Evolutionary conservation across 30 jellyfish, hydroid and myxozoan genomes (phyloP).

Genomic region (Hydractinia symbiolongicarpus): DNA sequence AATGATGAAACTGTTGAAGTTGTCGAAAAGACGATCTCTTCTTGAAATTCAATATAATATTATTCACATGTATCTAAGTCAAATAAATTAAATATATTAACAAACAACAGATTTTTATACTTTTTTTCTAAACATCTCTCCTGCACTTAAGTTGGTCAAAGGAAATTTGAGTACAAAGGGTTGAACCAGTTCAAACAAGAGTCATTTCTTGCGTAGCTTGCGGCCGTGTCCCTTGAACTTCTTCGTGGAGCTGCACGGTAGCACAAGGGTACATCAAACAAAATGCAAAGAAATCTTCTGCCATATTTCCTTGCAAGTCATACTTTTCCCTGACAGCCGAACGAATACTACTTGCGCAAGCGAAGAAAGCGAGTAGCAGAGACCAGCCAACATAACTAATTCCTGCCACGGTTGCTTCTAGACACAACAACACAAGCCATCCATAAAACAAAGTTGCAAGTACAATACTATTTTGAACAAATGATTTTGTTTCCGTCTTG

Average conservation of each 20-base stretch:
- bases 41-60: too few species aligned
- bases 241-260: conserved; percentile 64
- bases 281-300: conserved; percentile 60
- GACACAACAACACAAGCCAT: conserved; percentile 56
- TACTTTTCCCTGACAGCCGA: conserved; percentile 47
- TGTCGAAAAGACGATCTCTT: too few species aligned
- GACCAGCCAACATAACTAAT: conserved; percentile 77
- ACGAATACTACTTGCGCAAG: conserved; percentile 66
- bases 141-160: too few species aligned
- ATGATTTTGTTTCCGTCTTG: background rate
- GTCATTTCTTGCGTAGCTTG: too few species aligned
- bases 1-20: too few species aligned
- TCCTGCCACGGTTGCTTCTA: conserved; percentile 51
- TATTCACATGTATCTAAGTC: too few species aligned
- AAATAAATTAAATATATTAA: too few species aligned
- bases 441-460: conserved; percentile 47
- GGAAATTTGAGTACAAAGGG: too few species aligned
- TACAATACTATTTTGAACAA: conserved; percentile 21
- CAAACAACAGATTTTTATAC: too few species aligned
- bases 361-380: conserved; percentile 42
- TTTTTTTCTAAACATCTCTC: too few species aligned
- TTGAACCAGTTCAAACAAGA: too few species aligned
- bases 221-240: background rate
- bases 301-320: conserved; percentile 60
- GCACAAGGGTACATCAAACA: conserved; percentile 79